These are phyloP conservation scores for Tangara arthus DNA, from an alignment of 2,797 vertebrate genomes.

Conservation along the genomic window DNA sequence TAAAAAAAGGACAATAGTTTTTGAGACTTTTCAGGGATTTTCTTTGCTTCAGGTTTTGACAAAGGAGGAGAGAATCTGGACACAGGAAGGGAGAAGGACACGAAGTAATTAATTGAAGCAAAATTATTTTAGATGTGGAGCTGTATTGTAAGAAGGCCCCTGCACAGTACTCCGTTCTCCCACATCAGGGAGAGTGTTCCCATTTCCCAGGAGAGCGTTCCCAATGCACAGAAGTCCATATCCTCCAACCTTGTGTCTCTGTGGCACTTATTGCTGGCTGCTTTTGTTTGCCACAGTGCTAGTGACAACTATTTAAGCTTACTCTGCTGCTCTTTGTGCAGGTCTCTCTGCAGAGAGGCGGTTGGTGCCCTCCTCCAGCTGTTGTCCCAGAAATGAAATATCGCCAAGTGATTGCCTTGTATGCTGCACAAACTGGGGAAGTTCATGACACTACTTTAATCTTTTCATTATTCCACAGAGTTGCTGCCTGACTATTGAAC, in stretches of 20 bases:
- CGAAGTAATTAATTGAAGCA: background rate
- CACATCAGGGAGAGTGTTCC: background rate
- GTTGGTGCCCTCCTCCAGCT: background rate
- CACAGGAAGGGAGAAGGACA: background rate
- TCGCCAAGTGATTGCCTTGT: background rate
- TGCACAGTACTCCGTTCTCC: accelerated
- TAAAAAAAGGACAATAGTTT: background rate
- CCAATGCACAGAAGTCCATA: background rate
- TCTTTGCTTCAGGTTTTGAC: background rate
- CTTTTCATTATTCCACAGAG: constrained; percentile 16
- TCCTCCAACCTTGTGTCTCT: background rate
- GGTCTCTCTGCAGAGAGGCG: background rate
- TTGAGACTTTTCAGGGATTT: background rate
- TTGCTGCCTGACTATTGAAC: background rate
- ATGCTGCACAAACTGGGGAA: background rate
- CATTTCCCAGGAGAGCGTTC: background rate
- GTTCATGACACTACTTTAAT: constrained; percentile 7
- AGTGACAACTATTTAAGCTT: background rate
- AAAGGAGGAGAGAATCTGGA: background rate
- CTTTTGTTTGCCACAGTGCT: background rate
- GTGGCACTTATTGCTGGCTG: background rate
- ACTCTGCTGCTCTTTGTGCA: background rate
- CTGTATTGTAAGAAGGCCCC: background rate
- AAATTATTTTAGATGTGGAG: background rate
- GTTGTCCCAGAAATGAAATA: background rate